phyloP scores from a whole-genome alignment of 2,888 invertebrate species.

The Agelastica alni region DNA sequence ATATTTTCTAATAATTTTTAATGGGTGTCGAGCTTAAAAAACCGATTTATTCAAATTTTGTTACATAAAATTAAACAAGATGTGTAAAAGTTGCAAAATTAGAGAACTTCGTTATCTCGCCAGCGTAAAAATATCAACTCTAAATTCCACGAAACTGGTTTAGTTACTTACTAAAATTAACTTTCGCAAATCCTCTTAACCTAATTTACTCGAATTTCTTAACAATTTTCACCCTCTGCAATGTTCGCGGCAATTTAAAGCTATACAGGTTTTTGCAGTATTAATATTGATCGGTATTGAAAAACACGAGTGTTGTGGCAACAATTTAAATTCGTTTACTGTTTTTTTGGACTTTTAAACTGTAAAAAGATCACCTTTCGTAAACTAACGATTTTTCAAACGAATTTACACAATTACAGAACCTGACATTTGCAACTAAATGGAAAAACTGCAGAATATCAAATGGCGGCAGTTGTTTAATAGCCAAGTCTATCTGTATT shows the following conservation, averaged over 20 bases:
- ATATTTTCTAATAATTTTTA: slow-evolving; percentile 8
- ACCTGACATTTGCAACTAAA: too few species aligned
- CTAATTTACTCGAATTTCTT: slow-evolving; percentile 45
- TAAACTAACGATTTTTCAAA: too few species aligned
- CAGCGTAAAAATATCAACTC: slow-evolving; percentile 42
- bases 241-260: slow-evolving; percentile 29
- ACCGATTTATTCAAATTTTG: slow-evolving; percentile 26
- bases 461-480: too few species aligned
- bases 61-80: slow-evolving; percentile 24
- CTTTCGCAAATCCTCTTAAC: slow-evolving; percentile 46
- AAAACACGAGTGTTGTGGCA: not conserved
- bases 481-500: too few species aligned
- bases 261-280: slow-evolving; percentile 23
- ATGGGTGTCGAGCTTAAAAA: slow-evolving; percentile 13
- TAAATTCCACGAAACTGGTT: slow-evolving; percentile 43
- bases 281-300: slow-evolving; percentile 17
- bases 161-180: slow-evolving; percentile 47
- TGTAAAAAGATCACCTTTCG: too few species aligned
- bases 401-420: too few species aligned
- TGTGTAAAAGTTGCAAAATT: slow-evolving; percentile 36
- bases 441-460: too few species aligned
- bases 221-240: slow-evolving; percentile 40
- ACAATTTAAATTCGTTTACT: not conserved
- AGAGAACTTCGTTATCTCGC: slow-evolving; percentile 40
- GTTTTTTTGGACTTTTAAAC: too few species aligned